These are phyloP conservation scores for Holothuria glaberrima DNA, from an alignment of 35 echinoderm and acorn worm genomes.

Conservation along the genomic window DNA sequence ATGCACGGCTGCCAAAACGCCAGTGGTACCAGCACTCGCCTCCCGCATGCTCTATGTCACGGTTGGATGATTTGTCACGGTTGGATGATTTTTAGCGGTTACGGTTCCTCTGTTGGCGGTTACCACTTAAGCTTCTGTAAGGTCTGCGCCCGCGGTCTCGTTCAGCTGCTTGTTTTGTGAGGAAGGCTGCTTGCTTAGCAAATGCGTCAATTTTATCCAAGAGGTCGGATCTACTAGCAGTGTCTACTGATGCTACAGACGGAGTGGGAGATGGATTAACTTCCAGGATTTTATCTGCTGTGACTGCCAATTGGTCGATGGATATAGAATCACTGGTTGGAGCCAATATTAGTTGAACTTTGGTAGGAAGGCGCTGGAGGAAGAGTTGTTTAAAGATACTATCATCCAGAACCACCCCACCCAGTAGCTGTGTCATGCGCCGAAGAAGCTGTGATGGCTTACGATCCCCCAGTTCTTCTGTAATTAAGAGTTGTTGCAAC, in stretches of 20 bases:
- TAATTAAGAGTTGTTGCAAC: slow-evolving; percentile 48
- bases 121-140: neutral
- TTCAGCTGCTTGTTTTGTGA: too few relatives aligned
- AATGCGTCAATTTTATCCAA: too few relatives aligned
- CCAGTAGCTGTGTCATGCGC: slow-evolving; percentile 58
- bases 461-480: slow-evolving; percentile 59
- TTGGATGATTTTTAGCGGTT: too few relatives aligned
- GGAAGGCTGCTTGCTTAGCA: too few relatives aligned
- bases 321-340: slow-evolving; percentile 8
- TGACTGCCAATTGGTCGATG: slow-evolving; percentile 4
- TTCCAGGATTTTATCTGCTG: slow-evolving; percentile 45
- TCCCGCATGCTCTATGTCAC: too few relatives aligned
- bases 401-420: slow-evolving; percentile 44
- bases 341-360: slow-evolving; percentile 65
- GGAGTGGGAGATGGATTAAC: neutral
- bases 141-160: neutral
- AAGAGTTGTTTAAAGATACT: slow-evolving; percentile 60
- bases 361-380: slow-evolving; percentile 55
- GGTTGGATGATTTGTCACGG: neutral
- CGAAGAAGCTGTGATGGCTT: slow-evolving; percentile 66
- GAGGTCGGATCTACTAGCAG: too few relatives aligned
- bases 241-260: too few relatives aligned
- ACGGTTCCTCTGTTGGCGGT: too few relatives aligned
- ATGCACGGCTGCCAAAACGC: neutral
- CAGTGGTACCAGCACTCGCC: slow-evolving; percentile 7